phyloP scores from a whole-genome alignment of 2,113 vertebrate genomes.

The Haemorhous mexicanus region DNA sequence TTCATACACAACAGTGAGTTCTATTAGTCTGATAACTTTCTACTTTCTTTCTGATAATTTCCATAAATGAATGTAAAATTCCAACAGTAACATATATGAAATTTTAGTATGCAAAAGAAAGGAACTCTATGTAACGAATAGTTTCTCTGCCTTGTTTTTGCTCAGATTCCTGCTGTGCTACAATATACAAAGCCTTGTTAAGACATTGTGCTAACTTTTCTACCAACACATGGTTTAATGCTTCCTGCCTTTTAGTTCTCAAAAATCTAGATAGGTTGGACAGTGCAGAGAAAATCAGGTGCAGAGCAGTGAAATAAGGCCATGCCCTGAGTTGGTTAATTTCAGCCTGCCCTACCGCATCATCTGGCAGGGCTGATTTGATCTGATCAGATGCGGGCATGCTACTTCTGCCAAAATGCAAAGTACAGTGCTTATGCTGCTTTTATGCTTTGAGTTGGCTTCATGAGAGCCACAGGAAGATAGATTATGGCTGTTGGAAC shows the following conservation, averaged over 20 bases:
- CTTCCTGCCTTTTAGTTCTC: not conserved
- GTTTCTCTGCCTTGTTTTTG: not conserved
- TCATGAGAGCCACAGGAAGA: conserved; percentile 19
- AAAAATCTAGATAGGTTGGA: not conserved
- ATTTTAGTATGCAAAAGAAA: not conserved
- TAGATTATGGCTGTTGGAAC: conserved; percentile 18
- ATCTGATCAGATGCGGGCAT: conserved; percentile 56
- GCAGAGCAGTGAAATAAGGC: not conserved
- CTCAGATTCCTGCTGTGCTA: not conserved
- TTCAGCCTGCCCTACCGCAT: conserved; percentile 23
- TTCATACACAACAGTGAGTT: not conserved
- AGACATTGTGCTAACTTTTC: not conserved
- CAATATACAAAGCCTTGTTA: not conserved
- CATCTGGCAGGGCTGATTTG: conserved; percentile 60
- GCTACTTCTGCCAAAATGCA: conserved; percentile 54
- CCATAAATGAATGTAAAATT: not conserved
- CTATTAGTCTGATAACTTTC: not conserved
- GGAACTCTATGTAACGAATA: not conserved
- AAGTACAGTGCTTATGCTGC: conserved; percentile 55
- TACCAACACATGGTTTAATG: not conserved
- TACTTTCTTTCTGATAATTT: not conserved
- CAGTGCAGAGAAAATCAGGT: not conserved
- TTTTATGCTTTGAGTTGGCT: conserved; percentile 47
- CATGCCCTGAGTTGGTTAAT: conserved; percentile 14
- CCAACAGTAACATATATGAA: not conserved